phyloP scores from a whole-genome alignment of 2,113 vertebrate genomes.

The Siniperca chuatsi region DNA sequence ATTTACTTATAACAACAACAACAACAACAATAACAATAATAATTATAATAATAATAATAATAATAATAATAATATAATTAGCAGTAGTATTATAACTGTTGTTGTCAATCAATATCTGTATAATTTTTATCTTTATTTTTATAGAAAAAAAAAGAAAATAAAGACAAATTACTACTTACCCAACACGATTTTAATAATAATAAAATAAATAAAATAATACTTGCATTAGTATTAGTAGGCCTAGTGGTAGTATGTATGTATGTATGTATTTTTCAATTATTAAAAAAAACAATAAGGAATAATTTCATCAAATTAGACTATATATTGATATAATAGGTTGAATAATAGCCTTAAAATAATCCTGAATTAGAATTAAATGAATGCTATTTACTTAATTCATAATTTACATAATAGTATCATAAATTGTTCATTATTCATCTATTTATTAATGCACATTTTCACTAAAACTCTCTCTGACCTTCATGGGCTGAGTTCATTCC shows the following conservation, averaged over 20 bases:
- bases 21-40: too few relatives aligned
- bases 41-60: too few relatives aligned
- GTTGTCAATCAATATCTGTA: too few relatives aligned
- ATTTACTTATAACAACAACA: not conserved
- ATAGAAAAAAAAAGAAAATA: not conserved
- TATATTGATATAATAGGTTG: not conserved
- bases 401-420: not conserved
- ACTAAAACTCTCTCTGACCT: not conserved
- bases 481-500: not conserved
- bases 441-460: not conserved
- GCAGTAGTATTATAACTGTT: not conserved
- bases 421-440: not conserved
- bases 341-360: slow-evolving; percentile 3
- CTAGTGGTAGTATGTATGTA: not conserved
- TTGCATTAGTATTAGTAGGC: not conserved
- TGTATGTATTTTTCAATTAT: not conserved
- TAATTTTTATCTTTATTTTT: not conserved
- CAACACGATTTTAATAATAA: not conserved
- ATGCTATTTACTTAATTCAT: not conserved
- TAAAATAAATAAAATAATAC: not conserved
- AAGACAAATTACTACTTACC: not conserved
- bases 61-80: too few relatives aligned
- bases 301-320: not conserved
- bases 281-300: not conserved
- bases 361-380: slow-evolving; percentile 3